Base-by-base conservation (phyloP, 2,113 vertebrate genomes). In the Onychostruthus taczanowskii region DNA sequence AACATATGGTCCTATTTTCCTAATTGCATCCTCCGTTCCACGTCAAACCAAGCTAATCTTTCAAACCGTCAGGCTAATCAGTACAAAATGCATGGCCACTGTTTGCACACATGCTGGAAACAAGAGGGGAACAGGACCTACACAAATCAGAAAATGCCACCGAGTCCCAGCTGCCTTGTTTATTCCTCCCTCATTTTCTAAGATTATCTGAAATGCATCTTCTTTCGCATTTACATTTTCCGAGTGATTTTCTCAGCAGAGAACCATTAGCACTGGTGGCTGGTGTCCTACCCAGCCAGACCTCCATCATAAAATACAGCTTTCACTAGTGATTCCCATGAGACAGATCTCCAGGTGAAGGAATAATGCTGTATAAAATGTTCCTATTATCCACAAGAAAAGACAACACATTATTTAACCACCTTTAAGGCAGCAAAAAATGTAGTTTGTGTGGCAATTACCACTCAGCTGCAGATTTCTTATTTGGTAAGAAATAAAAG, bases 1-100 rank as follows among this genome's bases (percentile, higher is more conserved):
- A 97, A 92, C 92, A 97, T 95, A 96, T 91, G 89, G 83, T 94
- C 90, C 76, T 95, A 89, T 97, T 95, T 97, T 95, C 92, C 89
- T 97, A 95, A 97, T 97, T 95, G 93, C 89, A 59, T 47, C 89
- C 55, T 53, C 59, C 61, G 72, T 35, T 97, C 90, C 95, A 74
- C 62, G 67, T 96, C 86, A 96, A 90, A 97, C 90, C 75, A n/a
- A 91, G 90, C 70, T 94, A 84, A 96, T 97, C 84, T 95, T 96
- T 96, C 83, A 96, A 96, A 89, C 37, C 79, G 73, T 90, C 91
- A 96, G 94, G 93, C 92, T 94, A 95, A 96, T 89, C 92, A 96
- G 95, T 61, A 43, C 68, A 89, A 89, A 68, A 73, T 94, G 80
- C 70, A 91, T 96, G 93, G 92, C 88, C 92, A 94, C 92, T 93